phyloP scores from a whole-genome alignment of 2,888 invertebrate species.

The Acronicta leporina region DNA sequence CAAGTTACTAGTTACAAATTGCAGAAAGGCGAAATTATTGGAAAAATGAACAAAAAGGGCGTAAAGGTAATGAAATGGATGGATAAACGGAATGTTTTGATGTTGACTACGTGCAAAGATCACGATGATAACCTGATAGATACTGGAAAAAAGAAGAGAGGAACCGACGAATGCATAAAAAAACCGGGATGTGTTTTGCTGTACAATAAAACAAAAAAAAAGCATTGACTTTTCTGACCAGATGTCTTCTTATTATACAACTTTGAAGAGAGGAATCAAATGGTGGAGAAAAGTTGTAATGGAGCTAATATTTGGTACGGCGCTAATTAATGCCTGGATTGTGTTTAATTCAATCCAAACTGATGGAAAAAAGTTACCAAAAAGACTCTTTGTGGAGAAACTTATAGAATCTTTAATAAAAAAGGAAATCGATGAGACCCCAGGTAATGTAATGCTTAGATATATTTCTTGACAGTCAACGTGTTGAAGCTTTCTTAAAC shows the following conservation, averaged over 20 bases:
- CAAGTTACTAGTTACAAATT: not conserved
- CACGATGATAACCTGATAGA: not conserved
- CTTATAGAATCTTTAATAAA: conserved; percentile 41
- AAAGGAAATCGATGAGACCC: conserved; percentile 20
- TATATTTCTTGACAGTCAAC: conserved; percentile 32
- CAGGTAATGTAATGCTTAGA: conserved; percentile 36
- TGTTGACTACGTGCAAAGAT: too few species aligned
- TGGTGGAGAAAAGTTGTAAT: not conserved
- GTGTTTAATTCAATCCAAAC: conserved; percentile 44
- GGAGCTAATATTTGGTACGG: not conserved
- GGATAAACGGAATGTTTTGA: not conserved
- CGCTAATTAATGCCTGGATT: conserved; percentile 3
- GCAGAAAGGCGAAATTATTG: not conserved
- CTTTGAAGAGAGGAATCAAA: not conserved
- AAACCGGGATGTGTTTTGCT: not conserved
- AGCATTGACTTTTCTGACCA: not conserved
- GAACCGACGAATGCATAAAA: not conserved
- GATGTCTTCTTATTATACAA: not conserved
- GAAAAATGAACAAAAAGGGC: not conserved
- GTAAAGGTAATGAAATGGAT: not conserved
- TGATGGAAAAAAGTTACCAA: conserved; percentile 45
- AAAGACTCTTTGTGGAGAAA: conserved; percentile 45
- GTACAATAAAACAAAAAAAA: not conserved
- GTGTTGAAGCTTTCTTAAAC: conserved; percentile 28
- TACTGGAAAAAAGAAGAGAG: not conserved